phyloP scores from a whole-genome alignment of 2,888 invertebrate genomes.

The Pristionchus mayeri region DNA sequence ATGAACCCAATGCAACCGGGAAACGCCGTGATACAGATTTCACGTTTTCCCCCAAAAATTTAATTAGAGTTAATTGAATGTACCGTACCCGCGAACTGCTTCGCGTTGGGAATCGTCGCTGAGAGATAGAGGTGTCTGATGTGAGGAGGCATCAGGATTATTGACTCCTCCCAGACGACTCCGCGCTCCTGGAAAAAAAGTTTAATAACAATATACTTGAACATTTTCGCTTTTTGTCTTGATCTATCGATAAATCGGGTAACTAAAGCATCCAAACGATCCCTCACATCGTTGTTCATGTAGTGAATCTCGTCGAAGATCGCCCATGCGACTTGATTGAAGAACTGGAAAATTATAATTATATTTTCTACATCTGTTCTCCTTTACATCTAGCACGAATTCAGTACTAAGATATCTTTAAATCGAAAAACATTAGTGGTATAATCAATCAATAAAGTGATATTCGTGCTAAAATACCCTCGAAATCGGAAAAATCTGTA shows the following conservation, averaged over 20 bases:
- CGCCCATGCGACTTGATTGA: conserved; percentile 99
- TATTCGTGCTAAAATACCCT: too few species aligned
- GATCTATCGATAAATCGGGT: too few species aligned
- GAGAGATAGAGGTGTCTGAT: conserved; percentile 98
- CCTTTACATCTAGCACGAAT: too few species aligned
- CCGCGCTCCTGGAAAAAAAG: conserved; percentile 85
- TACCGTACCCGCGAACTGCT: conserved; percentile 83
- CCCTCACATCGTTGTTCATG: conserved; percentile 89
- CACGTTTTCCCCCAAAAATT: too few species aligned
- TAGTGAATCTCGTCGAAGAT: conserved; percentile 99
- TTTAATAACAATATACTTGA: too few species aligned
- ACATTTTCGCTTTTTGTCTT: too few species aligned
- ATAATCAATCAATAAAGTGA: too few species aligned
- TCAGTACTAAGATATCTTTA: too few species aligned
- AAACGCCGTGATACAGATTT: too few species aligned
- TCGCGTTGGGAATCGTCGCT: conserved; percentile 98
- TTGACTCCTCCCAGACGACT: conserved; percentile 99
- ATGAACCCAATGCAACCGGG: too few species aligned
- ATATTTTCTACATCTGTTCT: neutral
- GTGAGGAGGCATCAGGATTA: conserved; percentile 88
- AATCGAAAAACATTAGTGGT: too few species aligned
- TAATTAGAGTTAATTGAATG: too few species aligned
- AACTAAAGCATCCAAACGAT: neutral
- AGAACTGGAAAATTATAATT: conserved; percentile 83
- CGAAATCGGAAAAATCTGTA: neutral